Evolutionary conservation across 2,113 vertebrate genomes (phyloP).

Genomic region (Microcebus tavaratra): DNA sequence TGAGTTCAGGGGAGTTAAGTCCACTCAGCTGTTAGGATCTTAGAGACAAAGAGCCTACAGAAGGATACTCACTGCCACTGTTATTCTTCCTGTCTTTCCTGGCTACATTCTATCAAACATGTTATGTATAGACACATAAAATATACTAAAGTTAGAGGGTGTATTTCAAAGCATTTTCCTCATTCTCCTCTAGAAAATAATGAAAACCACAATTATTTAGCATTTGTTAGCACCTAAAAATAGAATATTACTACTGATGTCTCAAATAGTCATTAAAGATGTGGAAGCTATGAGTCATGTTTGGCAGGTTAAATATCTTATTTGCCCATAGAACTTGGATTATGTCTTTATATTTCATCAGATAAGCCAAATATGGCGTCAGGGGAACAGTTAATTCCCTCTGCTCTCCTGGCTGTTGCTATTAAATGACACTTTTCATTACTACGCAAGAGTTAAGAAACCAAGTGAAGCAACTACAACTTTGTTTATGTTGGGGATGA

Average conservation of each 20-base stretch:
- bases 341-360: conserved; percentile 53
- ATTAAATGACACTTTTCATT: conserved; percentile 66
- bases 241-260: conserved; percentile 11
- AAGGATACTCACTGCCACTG: neutral
- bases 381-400: conserved; percentile 73
- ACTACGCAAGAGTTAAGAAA: conserved; percentile 35
- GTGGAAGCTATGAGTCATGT: conserved; percentile 46
- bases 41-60: neutral
- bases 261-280: conserved; percentile 45
- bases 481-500: conserved; percentile 31
- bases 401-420: neutral
- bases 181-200: conserved; percentile 28
- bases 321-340: conserved; percentile 51
- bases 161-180: neutral
- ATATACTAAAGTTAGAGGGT: neutral
- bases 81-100: neutral
- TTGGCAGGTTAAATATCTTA: conserved; percentile 1
- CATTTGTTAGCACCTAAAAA: conserved; percentile 40
- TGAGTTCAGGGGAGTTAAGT: neutral
- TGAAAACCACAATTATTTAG: neutral
- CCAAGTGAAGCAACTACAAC: conserved; percentile 24
- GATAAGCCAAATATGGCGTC: conserved; percentile 39
- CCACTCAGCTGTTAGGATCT: neutral
- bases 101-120: neutral
- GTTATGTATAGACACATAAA: neutral